phyloP scores from a whole-genome alignment of 2,113 vertebrate species.

The Panthera leo region DNA sequence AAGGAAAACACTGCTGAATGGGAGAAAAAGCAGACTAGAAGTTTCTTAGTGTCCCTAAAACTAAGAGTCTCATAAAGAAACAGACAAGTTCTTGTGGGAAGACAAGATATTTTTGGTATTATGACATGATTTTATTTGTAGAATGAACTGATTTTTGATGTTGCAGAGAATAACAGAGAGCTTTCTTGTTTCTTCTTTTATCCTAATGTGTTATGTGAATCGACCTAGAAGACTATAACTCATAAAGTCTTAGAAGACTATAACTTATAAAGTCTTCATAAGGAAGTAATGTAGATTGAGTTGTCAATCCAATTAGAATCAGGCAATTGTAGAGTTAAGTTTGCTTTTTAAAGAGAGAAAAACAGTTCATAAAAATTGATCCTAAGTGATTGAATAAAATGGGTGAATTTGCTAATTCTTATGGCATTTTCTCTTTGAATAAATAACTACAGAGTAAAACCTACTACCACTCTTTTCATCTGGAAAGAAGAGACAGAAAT shows the following conservation, averaged over 20 bases:
- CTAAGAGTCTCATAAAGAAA: neutral
- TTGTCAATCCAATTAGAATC: neutral
- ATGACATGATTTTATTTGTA: neutral
- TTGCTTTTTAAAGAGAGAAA: slow-evolving; percentile 37
- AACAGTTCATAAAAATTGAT: neutral
- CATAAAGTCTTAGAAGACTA: neutral
- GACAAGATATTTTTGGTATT: neutral
- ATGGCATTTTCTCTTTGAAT: neutral
- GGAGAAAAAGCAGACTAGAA: neutral
- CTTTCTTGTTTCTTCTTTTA: slow-evolving; percentile 24
- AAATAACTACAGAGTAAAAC: neutral
- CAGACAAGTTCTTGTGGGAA: neutral
- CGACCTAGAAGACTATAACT: neutral
- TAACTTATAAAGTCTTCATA: neutral
- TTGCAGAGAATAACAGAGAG: neutral
- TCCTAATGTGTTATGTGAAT: neutral
- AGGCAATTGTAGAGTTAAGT: neutral
- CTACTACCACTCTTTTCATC: neutral
- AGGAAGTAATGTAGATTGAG: neutral
- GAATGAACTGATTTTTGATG: neutral
- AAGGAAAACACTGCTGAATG: neutral
- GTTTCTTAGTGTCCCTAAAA: neutral
- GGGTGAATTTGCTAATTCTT: neutral
- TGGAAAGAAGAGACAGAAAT: neutral
- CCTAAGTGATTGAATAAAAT: neutral